Evolutionary conservation across 2,113 vertebrate species (phyloP), one percentile per base, ranked within the genome.

Genomic region (Tringa solitaria): DNA sequence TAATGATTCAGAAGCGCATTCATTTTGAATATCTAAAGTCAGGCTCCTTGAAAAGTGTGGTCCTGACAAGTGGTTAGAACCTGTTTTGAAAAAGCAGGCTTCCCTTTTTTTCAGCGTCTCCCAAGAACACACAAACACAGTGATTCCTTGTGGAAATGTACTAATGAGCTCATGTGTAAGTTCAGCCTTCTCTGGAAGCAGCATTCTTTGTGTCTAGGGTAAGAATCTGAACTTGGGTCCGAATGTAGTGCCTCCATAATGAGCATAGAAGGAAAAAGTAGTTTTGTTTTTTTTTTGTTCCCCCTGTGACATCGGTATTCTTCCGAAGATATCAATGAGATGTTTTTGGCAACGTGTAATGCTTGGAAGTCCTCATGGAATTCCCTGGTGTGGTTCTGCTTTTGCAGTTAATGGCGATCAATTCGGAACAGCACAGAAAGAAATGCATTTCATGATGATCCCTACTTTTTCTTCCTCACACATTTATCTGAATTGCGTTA

Each of bases 71-170:
- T 13, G 33, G n/a, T 35, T 60, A 84, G 59, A 50, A 64, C 9
- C 24, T 72, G 10, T 37, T 79, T 48, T 35, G 59, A 73, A 93
- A 56, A 94, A 83, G 39, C 35, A 69, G 43, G 10, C 15, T 63
- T 90, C 8, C 9, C 4, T 69, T 50, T 57, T 67, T 56, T 61
- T 46, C 27, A 41, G 2, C 0, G 0, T 8, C 30, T 15, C 21
- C 20, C 60, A n/a, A 69, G 73, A 41, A 57, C 8, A 51, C 26
- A 61, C 8, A 72, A 75, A 48, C 2, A 2, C 7, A 39, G 51
- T 21, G 70, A 32, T 30, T 70, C 15, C 30, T 54, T 13, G 8
- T 68, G 53, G 37, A 93, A 91, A 76, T 39, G 27, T 35, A 70
- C 41, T 67, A 75, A 78, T 8, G 4, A 84, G 35, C 48, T 72